Conservation (phyloP, 64 coral and sea anemone genomes). For the Pocillopora damicornis region DNA sequence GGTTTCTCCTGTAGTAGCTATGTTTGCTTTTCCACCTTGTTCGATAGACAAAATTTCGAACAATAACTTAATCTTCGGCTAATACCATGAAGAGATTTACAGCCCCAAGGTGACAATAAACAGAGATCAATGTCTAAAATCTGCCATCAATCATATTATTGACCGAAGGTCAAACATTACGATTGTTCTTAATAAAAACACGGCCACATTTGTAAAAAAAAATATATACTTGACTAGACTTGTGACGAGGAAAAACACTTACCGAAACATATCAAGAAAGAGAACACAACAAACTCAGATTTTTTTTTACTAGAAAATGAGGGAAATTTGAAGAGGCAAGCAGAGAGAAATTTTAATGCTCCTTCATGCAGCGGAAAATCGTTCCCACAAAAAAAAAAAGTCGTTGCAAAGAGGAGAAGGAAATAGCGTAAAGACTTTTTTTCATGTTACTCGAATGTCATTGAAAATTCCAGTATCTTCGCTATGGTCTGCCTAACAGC, state of each 20-base stretch:
- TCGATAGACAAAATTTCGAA: background rate
- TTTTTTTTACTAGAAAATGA: too few relatives aligned
- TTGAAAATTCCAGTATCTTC: too few relatives aligned
- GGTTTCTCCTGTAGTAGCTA: background rate
- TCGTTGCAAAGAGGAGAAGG: too few relatives aligned
- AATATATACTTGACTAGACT: background rate
- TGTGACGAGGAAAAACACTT: background rate
- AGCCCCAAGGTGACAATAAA: conserved; percentile 21
- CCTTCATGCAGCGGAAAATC: too few relatives aligned
- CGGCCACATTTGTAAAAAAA: background rate
- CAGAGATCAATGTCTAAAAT: background rate
- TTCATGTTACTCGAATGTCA: too few relatives aligned
- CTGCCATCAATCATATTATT: background rate
- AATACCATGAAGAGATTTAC: conserved; percentile 18
- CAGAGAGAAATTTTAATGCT: too few relatives aligned
- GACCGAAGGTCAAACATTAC: conserved; percentile 21
- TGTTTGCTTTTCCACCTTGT: background rate
- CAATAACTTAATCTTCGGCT: conserved; percentile 3
- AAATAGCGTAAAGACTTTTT: too few relatives aligned
- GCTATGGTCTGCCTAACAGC: too few relatives aligned
- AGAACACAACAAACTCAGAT: too few relatives aligned
- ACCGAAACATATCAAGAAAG: background rate
- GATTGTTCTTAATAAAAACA: background rate
- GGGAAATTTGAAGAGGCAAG: too few relatives aligned
- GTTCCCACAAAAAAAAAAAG: too few relatives aligned